phyloP scores from a whole-genome alignment of 2,113 vertebrate species.

The Perca flavescens region DNA sequence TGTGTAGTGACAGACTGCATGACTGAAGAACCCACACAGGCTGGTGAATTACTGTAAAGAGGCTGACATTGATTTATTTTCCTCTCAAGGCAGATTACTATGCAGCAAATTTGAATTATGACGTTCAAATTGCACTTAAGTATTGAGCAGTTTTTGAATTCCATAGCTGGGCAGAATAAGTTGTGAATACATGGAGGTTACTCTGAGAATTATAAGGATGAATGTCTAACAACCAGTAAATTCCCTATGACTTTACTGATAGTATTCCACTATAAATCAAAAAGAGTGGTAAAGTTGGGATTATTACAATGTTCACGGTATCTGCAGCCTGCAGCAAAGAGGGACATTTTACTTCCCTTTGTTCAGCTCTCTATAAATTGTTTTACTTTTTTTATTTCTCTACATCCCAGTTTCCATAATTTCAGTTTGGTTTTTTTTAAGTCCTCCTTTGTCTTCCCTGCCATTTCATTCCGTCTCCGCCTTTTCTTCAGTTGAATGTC shows the following conservation, averaged over 20 bases:
- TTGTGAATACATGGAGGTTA: conserved; percentile 17
- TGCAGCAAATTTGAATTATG: conserved; percentile 68
- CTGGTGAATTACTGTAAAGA: conserved; percentile 22
- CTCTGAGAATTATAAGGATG: conserved; percentile 31
- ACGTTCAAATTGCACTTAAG: conserved; percentile 48
- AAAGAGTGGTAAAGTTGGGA: conserved; percentile 6
- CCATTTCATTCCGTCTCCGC: neutral
- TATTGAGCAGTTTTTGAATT: conserved; percentile 65
- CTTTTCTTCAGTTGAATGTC: conserved; percentile 38
- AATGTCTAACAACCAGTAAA: conserved; percentile 41
- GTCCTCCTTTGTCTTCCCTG: neutral
- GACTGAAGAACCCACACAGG: conserved; percentile 20
- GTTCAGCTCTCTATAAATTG: conserved; percentile 27
- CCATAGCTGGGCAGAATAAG: conserved; percentile 39
- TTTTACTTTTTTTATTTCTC: conserved; percentile 3
- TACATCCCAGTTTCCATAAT: neutral
- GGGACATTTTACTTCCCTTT: conserved; percentile 22
- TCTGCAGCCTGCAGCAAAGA: conserved; percentile 41
- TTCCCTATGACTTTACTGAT: conserved; percentile 51
- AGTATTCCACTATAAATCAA: conserved; percentile 52
- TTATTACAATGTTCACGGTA: neutral
- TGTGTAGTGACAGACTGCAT: conserved; percentile 24
- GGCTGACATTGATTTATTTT: conserved; percentile 62
- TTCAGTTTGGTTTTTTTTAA: neutral
- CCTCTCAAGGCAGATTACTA: conserved; percentile 60